Conservation (phyloP, 2,113 vertebrate species). For the Dendrocopos noguchii region DNA sequence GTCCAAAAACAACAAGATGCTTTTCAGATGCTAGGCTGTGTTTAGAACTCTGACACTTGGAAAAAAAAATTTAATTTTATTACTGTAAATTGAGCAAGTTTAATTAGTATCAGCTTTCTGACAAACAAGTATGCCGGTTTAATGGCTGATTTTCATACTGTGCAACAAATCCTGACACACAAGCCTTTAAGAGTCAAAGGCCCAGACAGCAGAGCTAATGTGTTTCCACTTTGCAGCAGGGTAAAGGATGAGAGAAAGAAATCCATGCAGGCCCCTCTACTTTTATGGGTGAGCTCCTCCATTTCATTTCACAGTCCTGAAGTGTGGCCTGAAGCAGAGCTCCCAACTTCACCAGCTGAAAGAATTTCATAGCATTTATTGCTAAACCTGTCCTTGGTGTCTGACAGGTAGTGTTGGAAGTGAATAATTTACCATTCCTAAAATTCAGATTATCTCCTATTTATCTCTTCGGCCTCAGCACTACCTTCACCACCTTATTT, state of each 20-base stretch:
- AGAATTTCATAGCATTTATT: not conserved
- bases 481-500: not conserved
- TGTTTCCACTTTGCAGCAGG: not conserved
- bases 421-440: not conserved
- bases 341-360: not conserved
- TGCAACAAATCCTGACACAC: slow-evolving; percentile 37
- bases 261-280: not conserved
- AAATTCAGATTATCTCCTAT: not conserved
- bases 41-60: slow-evolving; percentile 28
- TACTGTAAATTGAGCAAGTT: slow-evolving; percentile 44
- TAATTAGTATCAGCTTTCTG: slow-evolving; percentile 52
- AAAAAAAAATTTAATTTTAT: slow-evolving; percentile 49
- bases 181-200: not conserved
- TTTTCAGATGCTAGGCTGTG: slow-evolving; percentile 51
- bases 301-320: not conserved
- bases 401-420: not conserved
- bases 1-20: slow-evolving; percentile 53
- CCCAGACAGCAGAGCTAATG: not conserved
- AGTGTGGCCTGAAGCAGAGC: not conserved
- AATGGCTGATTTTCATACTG: slow-evolving; percentile 36
- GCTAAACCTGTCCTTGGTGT: not conserved
- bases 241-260: not conserved
- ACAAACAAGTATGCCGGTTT: slow-evolving; percentile 18
- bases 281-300: not conserved
- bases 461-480: not conserved